phyloP scores from a whole-genome alignment of 2,797 vertebrate species.

The Syndactyla subalaris region DNA sequence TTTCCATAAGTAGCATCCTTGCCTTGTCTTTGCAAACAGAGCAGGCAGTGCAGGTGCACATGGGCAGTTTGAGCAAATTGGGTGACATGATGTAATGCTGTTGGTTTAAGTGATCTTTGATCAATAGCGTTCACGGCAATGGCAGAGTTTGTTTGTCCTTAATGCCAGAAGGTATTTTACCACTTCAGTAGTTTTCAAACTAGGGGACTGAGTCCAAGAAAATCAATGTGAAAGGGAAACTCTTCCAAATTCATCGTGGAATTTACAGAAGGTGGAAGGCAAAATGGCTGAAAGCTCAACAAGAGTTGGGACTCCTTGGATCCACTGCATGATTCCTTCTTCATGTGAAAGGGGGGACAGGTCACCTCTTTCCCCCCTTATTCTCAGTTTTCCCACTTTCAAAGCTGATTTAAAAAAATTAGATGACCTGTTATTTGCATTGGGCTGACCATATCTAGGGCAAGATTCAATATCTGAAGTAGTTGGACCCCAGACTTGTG shows the following conservation, averaged over 20 bases:
- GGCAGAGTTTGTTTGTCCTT: background rate
- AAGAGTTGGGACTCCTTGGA: background rate
- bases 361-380: background rate
- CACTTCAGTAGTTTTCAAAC: conserved; percentile 4
- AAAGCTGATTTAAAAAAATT: background rate
- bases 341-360: background rate
- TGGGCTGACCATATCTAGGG: background rate
- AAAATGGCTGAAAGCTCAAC: background rate
- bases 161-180: background rate
- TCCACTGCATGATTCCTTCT: fast-evolving
- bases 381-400: background rate
- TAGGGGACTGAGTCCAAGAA: background rate
- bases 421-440: background rate
- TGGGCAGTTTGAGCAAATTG: background rate
- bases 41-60: background rate
- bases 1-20: background rate
- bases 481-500: fast-evolving
- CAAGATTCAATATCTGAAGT: background rate
- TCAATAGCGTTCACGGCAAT: background rate
- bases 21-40: background rate
- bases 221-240: background rate
- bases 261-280: background rate
- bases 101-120: conserved; percentile 5
- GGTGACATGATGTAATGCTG: background rate
- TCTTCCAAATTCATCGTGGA: background rate